phyloP scores from a whole-genome alignment of 2,113 vertebrate genomes.

The Oryzias curvinotus region DNA sequence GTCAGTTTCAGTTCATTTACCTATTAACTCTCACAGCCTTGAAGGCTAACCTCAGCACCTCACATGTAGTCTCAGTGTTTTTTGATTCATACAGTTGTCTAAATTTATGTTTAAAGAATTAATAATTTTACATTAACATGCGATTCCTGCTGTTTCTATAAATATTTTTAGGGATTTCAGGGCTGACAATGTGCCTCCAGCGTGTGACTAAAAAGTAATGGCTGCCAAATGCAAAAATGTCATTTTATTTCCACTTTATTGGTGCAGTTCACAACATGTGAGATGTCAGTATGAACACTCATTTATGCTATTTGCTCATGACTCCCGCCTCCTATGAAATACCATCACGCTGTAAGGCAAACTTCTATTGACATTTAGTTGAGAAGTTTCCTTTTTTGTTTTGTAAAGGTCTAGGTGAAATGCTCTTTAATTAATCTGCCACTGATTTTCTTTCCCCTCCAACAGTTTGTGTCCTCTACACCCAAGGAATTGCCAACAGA shows the following conservation, averaged over 20 bases:
- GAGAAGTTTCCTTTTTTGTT: slow-evolving; percentile 46
- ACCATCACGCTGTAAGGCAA: slow-evolving; percentile 59
- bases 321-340: slow-evolving; percentile 39
- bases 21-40: no score
- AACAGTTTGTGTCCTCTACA: slow-evolving; percentile 88
- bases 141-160: no score
- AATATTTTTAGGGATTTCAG: no score
- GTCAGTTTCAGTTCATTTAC: no score
- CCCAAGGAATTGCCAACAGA: slow-evolving; percentile 91
- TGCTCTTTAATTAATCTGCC: slow-evolving; percentile 35
- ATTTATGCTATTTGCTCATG: neutral
- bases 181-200: neutral
- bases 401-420: slow-evolving; percentile 21
- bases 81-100: no score
- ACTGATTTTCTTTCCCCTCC: slow-evolving; percentile 17
- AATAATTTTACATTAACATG: no score
- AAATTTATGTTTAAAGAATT: no score
- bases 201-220: slow-evolving; percentile 28
- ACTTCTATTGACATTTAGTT: slow-evolving; percentile 68
- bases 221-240: slow-evolving; percentile 54
- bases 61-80: no score
- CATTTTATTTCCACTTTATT: slow-evolving; percentile 59
- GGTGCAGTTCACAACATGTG: slow-evolving; percentile 30
- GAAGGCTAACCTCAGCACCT: no score
- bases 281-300: slow-evolving; percentile 28